These are phyloP conservation scores for Nansenia antarctica DNA, from an alignment of 2,113 vertebrate species.

Conservation along the genomic window DNA sequence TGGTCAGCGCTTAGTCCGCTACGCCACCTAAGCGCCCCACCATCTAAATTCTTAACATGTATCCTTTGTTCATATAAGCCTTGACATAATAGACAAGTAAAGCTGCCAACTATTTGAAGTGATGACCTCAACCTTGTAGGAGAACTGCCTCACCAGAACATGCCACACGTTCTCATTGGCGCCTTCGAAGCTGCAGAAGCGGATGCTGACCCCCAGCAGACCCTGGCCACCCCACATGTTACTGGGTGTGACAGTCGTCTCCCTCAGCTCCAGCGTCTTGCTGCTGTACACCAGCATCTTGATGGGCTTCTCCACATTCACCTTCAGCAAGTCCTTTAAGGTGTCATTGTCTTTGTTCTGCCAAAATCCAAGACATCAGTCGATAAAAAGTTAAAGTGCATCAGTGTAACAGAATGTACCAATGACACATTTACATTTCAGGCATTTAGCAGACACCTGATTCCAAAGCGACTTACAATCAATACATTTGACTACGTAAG, in stretches of 20 bases:
- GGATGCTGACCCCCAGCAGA: slow-evolving; percentile 94
- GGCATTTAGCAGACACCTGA: too few species aligned
- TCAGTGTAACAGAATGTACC: too few species aligned
- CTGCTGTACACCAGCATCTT: slow-evolving; percentile 95
- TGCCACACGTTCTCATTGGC: slow-evolving; percentile 98
- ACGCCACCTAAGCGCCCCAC: too few species aligned
- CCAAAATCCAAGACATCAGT: background rate
- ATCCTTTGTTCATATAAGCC: too few species aligned
- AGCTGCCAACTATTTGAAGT: too few species aligned
- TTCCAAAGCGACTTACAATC: too few species aligned
- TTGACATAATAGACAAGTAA: too few species aligned
- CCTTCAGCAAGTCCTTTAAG: slow-evolving; percentile 91
- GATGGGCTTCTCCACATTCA: slow-evolving; percentile 91
- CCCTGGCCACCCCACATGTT: slow-evolving; percentile 95
- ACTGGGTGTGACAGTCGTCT: slow-evolving; percentile 90
- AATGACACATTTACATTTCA: too few species aligned
- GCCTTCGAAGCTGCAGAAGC: slow-evolving; percentile 96
- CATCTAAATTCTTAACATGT: too few species aligned
- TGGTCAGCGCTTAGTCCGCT: too few species aligned
- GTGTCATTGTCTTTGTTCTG: slow-evolving; percentile 98
- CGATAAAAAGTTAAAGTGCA: background rate
- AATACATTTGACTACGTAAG: too few species aligned
- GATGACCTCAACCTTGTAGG: too few species aligned
- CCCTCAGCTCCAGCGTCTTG: slow-evolving; percentile 90
- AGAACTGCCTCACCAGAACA: slow-evolving; percentile 89